Evolutionary conservation across 2,113 vertebrate genomes (phyloP), one percentile per base, ranked within the genome.

Genomic region (Phylloscopus whistleri): DNA sequence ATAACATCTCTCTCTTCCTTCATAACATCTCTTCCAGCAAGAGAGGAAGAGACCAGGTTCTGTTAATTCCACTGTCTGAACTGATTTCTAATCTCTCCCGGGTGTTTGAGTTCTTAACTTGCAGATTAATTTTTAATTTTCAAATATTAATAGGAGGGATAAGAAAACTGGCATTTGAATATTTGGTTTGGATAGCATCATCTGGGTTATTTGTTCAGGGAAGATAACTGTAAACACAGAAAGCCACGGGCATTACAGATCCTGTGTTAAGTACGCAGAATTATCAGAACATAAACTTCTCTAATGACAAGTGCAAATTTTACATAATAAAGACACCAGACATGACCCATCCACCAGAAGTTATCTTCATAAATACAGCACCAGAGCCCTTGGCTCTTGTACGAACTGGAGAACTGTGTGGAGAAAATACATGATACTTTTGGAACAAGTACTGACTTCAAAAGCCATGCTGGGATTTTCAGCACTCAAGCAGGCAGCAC

Each of bases 271-370:
- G 49, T 88, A 95, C 95, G 78, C 66, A 93, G 35, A 74, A 51
- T 87, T 95, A 97, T 95, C 95, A 86, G 68, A 93, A 94, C 80
- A 84, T 84, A 96, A 96, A 93, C 68, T 91, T 83, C 43, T 66
- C 68, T 88, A 91, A 84, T 64, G 78, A 92, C 66, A 88, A 67
- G 56, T 48, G 67, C 41, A 93, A 96, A 95, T 67, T 88, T 88
- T 94, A 79, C 28, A 46, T 48, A 92, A 64, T 55, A 92, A 94
- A 76, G 30, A 84, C 37, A 92, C 37, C 28, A 95, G 79, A 84
- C 46, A 90, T 19, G n/a, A 77, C 12, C 44, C 55, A 76, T 44
- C 37, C 73, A 60, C n/a, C 84, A 81, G 35, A 74, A 96, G 64
- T 68, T 82, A 87, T 79, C 76, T 81, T 68, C 6, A 20, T 44